These are phyloP conservation scores for Dicroscelio sp. DNA, from an alignment of 2,888 invertebrate species.

Conservation along the genomic window DNA sequence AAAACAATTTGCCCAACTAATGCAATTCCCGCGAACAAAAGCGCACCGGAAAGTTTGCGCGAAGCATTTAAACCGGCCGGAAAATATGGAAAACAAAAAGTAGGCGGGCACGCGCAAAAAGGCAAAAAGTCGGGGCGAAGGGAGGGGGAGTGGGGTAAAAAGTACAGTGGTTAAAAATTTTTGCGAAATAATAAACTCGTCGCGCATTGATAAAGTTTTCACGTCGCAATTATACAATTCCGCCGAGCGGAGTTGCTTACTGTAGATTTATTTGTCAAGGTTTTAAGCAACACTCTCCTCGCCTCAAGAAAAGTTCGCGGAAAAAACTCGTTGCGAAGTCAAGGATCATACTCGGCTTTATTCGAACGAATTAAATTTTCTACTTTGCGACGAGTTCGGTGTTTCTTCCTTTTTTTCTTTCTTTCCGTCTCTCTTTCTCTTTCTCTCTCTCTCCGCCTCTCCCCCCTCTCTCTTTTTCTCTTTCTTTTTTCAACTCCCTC, in stretches of 20 bases:
- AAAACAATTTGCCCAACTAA: conserved; percentile 65
- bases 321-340: conserved; percentile 74
- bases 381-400: conserved; percentile 69
- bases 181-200: conserved; percentile 65
- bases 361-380: conserved; percentile 76
- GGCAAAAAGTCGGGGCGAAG: not conserved
- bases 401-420: conserved; percentile 22
- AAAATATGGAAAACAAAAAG: conserved; percentile 53
- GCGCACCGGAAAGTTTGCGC: conserved; percentile 50
- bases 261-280: conserved; percentile 74
- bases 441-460: no score
- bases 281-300: conserved; percentile 63
- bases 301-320: conserved; percentile 58
- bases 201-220: conserved; percentile 68
- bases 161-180: not conserved
- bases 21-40: conserved; percentile 60
- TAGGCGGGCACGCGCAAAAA: no score
- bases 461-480: not conserved
- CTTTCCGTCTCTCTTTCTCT: no score
- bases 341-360: conserved; percentile 70
- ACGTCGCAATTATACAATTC: conserved; percentile 69
- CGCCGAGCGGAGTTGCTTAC: conserved; percentile 42
- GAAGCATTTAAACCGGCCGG: conserved; percentile 45
- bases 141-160: not conserved
- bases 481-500: not conserved